Evolutionary conservation across 2,888 invertebrate species (phyloP).

Genomic region (Synanthedon tipuliformis): DNA sequence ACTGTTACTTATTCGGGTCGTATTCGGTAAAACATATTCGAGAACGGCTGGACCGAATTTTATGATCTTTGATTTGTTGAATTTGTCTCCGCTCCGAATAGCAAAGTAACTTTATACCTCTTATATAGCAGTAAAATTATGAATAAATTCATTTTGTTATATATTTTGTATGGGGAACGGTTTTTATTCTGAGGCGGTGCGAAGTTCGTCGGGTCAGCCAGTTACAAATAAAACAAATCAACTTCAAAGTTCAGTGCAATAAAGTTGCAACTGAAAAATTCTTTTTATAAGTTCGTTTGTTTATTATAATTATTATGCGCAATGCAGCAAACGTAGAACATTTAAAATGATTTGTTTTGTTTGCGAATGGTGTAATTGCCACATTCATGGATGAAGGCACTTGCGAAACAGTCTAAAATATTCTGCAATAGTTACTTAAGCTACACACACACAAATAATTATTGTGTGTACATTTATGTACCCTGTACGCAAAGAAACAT

Average conservation of each 20-base stretch:
- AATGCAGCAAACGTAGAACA: conserved; percentile 41
- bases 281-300: not conserved
- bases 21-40: no score
- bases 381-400: conserved; percentile 15
- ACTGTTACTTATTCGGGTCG: no score
- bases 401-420: conserved; percentile 30
- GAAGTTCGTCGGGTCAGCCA: no score
- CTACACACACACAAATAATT: conserved; percentile 4
- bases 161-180: no score
- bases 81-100: no score
- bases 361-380: conserved; percentile 25
- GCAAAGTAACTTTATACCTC: no score
- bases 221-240: not conserved
- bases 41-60: no score
- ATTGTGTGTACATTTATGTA: no score
- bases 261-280: not conserved
- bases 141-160: no score
- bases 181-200: no score
- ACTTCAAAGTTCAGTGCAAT: not conserved
- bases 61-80: no score
- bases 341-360: conserved; percentile 55
- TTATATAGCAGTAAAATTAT: no score
- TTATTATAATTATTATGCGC: conserved; percentile 32
- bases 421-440: conserved; percentile 14
- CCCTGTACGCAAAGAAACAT: not conserved